These are phyloP conservation scores for Boloria euphrosyne DNA, from an alignment of 2,888 invertebrate genomes.

Conservation along the genomic window DNA sequence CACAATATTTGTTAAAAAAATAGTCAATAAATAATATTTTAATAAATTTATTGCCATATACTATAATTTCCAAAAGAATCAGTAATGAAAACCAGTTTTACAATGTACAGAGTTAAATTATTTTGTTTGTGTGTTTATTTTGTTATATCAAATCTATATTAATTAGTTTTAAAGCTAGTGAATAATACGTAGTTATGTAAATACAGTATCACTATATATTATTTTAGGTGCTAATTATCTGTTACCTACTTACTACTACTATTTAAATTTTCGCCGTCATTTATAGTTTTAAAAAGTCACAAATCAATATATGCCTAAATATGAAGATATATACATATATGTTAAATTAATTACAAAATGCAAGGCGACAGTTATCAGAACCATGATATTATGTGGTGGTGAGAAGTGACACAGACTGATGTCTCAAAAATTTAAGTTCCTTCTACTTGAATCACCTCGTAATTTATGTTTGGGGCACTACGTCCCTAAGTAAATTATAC, in stretches of 20 bases:
- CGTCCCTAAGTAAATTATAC: constrained; percentile 79
- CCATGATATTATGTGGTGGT: constrained; percentile 67
- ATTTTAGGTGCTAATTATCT: constrained; percentile 75
- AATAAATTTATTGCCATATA: constrained; percentile 70
- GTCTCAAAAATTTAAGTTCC: constrained; percentile 67
- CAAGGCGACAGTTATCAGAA: constrained; percentile 77
- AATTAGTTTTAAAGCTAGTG: constrained; percentile 72
- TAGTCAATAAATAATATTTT: constrained; percentile 48
- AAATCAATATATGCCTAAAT: constrained; percentile 48
- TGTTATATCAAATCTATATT: constrained; percentile 64
- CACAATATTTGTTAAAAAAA: constrained; percentile 34
- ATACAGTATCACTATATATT: constrained; percentile 71
- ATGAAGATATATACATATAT: constrained; percentile 30
- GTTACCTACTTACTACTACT: constrained; percentile 51
- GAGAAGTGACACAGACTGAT: constrained; percentile 72
- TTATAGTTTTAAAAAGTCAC: constrained; percentile 60
- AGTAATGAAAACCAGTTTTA: constrained; percentile 62
- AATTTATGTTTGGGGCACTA: constrained; percentile 74
- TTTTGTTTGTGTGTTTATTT: constrained; percentile 69
- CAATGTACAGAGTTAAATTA: constrained; percentile 78
- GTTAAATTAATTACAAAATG: constrained; percentile 38
- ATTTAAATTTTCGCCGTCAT: constrained; percentile 48
- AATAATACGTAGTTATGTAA: constrained; percentile 68
- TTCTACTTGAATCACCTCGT: constrained; percentile 83
- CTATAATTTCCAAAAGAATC: constrained; percentile 58